Percentiles rank a stretch among this genome's conserved stretches.
phyloP scores from a whole-genome alignment of 1,140 invertebrate genomes.

The Pteromalus puparum region DNA sequence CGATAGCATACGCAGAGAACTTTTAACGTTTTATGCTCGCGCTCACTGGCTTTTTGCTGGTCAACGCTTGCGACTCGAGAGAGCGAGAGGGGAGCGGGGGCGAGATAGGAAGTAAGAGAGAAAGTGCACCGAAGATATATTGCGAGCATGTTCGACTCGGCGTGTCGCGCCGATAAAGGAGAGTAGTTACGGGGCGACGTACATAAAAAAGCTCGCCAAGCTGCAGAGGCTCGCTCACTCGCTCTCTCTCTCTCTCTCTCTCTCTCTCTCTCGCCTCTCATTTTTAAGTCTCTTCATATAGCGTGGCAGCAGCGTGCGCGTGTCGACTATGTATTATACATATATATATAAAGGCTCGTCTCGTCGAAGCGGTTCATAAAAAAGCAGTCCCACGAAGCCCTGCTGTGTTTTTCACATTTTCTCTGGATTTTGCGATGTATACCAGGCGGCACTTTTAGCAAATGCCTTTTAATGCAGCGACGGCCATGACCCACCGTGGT shows the following conservation, averaged over 20 bases:
- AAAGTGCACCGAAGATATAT: conserved; percentile 19
- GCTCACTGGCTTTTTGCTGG: not conserved
- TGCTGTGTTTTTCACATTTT: conserved; percentile 1
- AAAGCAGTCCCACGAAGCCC: not conserved
- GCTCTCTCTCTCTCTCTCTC: no score
- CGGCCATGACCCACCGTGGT: no score
- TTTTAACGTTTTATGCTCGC: conserved; percentile 40
- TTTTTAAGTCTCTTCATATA: no score
- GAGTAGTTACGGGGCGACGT: conserved; percentile 18
- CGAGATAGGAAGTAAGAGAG: not conserved
- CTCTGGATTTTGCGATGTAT: no score
- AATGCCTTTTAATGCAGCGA: no score
- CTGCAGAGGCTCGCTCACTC: not conserved
- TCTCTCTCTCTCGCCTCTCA: no score
- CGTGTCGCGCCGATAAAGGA: conserved; percentile 41
- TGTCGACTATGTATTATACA: not conserved
- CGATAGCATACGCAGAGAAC: not conserved
- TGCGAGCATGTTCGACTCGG: conserved; percentile 20
- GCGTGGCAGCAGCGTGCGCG: no score
- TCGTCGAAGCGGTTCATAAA: not conserved
- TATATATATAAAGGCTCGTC: not conserved
- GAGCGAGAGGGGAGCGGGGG: not conserved
- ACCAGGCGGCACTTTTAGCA: no score
- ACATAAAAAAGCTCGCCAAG: not conserved
- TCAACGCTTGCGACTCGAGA: conserved; percentile 1